These are phyloP conservation scores for Sciurus niger DNA, from an alignment of 2,113 vertebrate genomes.

Conservation along the genomic window DNA sequence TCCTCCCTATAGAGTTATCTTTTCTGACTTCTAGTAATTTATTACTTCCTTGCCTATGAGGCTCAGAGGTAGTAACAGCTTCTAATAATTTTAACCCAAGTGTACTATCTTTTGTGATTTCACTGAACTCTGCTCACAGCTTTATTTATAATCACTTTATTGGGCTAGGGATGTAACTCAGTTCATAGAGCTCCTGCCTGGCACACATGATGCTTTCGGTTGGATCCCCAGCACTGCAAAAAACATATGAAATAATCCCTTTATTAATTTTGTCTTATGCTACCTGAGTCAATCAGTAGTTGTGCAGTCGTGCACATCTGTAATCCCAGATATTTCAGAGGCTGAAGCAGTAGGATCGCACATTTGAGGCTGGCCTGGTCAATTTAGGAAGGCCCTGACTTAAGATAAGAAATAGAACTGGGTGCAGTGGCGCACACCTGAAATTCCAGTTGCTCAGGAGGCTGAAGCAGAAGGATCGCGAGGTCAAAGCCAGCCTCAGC, in stretches of 20 bases:
- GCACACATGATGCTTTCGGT: too few species aligned
- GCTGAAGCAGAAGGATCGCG: too few species aligned
- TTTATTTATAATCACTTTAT: background rate
- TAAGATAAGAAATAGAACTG: too few species aligned
- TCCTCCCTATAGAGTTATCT: background rate
- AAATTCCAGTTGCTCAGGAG: too few species aligned
- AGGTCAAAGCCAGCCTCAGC: too few species aligned
- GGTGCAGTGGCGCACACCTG: too few species aligned
- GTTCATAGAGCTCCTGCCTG: too few species aligned
- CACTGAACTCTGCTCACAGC: background rate
- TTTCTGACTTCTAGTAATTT: background rate
- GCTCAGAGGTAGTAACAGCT: background rate
- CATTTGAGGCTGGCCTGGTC: background rate
- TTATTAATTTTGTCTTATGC: too few species aligned
- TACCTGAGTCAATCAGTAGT: too few species aligned
- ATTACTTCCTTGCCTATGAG: background rate
- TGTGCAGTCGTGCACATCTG: background rate
- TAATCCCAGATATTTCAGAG: background rate
- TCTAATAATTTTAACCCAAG: background rate
- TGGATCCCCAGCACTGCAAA: too few species aligned
- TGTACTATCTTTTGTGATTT: background rate
- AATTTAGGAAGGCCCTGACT: background rate
- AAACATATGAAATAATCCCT: too few species aligned
- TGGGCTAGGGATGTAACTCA: background rate
- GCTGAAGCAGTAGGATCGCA: background rate